Percentiles rank a stretch among this genome's conserved stretches.
These are phyloP conservation scores for Aphelenchoides bicaudatus DNA, from an alignment of 2,888 invertebrate genomes.

Conservation along the genomic window DNA sequence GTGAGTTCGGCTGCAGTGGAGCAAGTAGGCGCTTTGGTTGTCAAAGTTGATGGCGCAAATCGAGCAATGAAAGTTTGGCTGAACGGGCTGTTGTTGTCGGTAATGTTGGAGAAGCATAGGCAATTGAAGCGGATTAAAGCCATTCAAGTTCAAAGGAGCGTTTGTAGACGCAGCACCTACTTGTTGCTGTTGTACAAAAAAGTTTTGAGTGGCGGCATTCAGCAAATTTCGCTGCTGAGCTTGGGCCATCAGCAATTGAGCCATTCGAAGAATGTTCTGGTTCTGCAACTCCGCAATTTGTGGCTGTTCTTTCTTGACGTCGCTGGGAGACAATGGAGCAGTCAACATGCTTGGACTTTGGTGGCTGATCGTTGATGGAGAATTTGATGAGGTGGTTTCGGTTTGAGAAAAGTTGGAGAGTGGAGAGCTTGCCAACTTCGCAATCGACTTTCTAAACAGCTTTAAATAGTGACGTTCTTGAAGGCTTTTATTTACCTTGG, in stretches of 20 bases:
- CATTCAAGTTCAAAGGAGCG: slow-evolving; percentile 6
- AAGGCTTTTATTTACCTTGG: too few species aligned
- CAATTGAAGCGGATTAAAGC: slow-evolving; percentile 22
- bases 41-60: slow-evolving; percentile 36
- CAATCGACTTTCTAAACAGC: too few species aligned
- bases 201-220: slow-evolving; percentile 14
- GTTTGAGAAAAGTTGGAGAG: too few species aligned
- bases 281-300: slow-evolving; percentile 2
- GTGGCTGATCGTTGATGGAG: neutral
- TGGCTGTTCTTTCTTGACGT: neutral
- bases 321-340: neutral
- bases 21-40: slow-evolving; percentile 28
- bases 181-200: neutral
- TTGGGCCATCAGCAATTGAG: slow-evolving; percentile 33
- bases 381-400: neutral
- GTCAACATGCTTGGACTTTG: neutral
- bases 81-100: slow-evolving; percentile 17
- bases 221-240: slow-evolving; percentile 21
- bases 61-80: slow-evolving; percentile 26
- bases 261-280: too few species aligned
- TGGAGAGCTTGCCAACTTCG: neutral
- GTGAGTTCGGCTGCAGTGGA: slow-evolving; percentile 33
- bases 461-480: too few species aligned
- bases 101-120: slow-evolving; percentile 11
- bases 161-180: slow-evolving; percentile 14